Conservation (phyloP, 92 coral and sea anemone species). For the Porites rus region DNA sequence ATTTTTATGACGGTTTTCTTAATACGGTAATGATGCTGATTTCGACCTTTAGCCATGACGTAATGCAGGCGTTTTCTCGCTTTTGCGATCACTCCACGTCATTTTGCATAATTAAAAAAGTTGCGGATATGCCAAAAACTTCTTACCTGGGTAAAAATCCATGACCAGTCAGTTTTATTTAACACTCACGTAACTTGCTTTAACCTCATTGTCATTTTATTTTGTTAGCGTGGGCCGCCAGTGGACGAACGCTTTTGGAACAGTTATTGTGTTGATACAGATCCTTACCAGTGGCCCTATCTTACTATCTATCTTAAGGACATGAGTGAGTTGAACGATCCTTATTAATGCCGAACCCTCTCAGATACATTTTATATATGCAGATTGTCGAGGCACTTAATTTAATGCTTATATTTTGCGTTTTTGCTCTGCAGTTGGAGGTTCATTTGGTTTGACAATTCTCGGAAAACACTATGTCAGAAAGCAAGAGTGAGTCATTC, state of each 20-base stretch:
- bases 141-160: no score
- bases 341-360: neutral
- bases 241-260: constrained; percentile 95
- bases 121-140: no score
- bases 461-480: constrained; percentile 95
- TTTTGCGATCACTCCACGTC: no score
- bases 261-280: constrained; percentile 94
- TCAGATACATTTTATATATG: no score
- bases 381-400: neutral
- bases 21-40: no score
- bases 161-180: no score
- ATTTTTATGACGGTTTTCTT: no score
- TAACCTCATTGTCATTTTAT: neutral
- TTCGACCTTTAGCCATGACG: no score
- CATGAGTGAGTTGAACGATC: constrained; percentile 62
- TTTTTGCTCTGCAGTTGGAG: constrained; percentile 73
- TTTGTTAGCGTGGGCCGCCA: constrained; percentile 87
- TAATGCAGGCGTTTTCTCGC: no score
- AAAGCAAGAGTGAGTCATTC: constrained; percentile 88
- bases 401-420: no score
- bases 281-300: constrained; percentile 97
- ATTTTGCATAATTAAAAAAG: no score
- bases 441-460: constrained; percentile 90
- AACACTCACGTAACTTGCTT: no score
- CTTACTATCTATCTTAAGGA: constrained; percentile 90